Evolutionary conservation across 2,797 vertebrate species (phyloP), one percentile per base, ranked within the genome.

Genomic region (Myoxocephalus aenaeus): DNA sequence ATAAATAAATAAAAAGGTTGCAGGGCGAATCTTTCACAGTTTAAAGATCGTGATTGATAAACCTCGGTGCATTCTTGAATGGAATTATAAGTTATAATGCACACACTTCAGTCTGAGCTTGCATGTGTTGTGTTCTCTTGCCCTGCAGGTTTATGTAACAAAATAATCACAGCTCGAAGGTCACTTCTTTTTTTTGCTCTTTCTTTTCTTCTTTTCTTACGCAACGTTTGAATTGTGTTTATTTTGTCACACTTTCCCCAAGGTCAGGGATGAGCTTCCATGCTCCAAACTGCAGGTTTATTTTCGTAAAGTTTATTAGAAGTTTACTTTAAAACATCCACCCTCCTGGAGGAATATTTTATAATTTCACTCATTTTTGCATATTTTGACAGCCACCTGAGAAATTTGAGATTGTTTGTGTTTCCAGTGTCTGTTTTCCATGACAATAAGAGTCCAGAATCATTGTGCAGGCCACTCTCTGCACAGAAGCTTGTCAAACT

Each of bases 401-500:
- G 22, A 65, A 4, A 44, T 71, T 57, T 73, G 15, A 66, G 72
- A 79, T 17, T 51, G n/a, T 69, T 59, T 81, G 48, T 85, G 72
- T 75, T 70, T 73, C 69, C 51, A 25, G 20, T 56, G 29, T 73
- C 13, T 38, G 50, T 57, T 75, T 78, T 38, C 46, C 56, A 56
- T 59, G 58, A 62, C 46, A 77, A 58, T 61, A 38, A 70, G n/a
- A 51, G n/a, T 65, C 70, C 62, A 36, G n/a, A 56, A 38, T 36
- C n/a, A 51, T 56, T 77, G 50, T 42, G 4, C 65, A 42, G 22
- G 38, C 40, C 42, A 81, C 78, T 88, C 65, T 44, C 56, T 17
- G 17, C 71, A 62, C 25, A 34, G 20, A 57, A 78, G 56, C 63
- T 67, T 85, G 77, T 77, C 80, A 79, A 54, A 4, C 70, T n/a